phyloP scores from a whole-genome alignment of 2,888 invertebrate species.

The Graphium colonna region DNA sequence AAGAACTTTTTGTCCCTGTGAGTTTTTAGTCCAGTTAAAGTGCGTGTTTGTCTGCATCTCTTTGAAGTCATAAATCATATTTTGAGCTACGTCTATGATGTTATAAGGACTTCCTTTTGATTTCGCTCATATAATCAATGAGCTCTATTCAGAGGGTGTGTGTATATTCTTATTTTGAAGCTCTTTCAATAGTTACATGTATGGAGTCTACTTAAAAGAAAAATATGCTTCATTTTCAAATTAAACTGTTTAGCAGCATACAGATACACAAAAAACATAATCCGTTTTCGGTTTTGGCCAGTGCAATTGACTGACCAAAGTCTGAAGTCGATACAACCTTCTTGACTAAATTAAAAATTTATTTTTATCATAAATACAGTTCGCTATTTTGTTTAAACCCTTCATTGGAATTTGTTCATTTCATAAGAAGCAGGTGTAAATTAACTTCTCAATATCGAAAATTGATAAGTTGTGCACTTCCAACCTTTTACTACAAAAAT shows the following conservation, averaged over 20 bases:
- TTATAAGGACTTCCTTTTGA: slow-evolving; percentile 17
- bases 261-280: no score
- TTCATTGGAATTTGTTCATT: no score
- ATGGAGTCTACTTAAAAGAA: no score
- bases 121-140: no score
- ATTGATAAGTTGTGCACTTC: slow-evolving; percentile 5
- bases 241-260: slow-evolving; percentile 23
- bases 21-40: slow-evolving; percentile 6
- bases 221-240: slow-evolving; percentile 16
- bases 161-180: slow-evolving; percentile 16
- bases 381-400: no score
- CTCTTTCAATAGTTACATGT: slow-evolving; percentile 25
- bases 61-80: no score
- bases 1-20: not conserved
- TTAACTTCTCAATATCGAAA: not conserved
- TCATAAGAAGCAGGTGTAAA: slow-evolving; percentile 24
- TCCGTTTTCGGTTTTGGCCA: slow-evolving; percentile 27
- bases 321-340: slow-evolving; percentile 22
- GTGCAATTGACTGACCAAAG: no score
- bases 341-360: slow-evolving; percentile 4
- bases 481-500: not conserved
- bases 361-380: slow-evolving; percentile 21
- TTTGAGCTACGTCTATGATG: no score
- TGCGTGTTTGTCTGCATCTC: slow-evolving; percentile 6
- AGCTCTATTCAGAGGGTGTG: no score